Evolutionary conservation across 2,888 invertebrate species (phyloP), one percentile per base, ranked within the genome.

Genomic region (Minunthozetes semirufus): DNA sequence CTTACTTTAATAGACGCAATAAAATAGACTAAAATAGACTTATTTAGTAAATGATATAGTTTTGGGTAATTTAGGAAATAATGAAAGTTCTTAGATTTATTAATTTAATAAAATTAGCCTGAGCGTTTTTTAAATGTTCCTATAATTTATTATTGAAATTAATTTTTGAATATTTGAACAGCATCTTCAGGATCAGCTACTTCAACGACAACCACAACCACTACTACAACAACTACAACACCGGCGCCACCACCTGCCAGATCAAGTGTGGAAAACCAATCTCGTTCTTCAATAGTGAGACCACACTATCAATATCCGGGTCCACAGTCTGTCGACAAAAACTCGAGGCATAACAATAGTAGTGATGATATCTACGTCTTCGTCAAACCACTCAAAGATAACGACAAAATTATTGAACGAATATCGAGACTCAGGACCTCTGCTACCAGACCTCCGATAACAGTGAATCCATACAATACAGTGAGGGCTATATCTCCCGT

Each of bases 301-400:
- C 48, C 70, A 0, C 42, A 42, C 13, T 70, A 48, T 46, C 25
- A 70, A 22, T 48, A 70, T 48, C 22, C 27, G 5, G 13, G 22
- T 6, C n/a, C 38, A 19, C 46, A 70, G 17, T 19, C 9, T 17
- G n/a, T 22, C 2, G 33, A 66, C 38, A 33, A 38, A 11, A 48
- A 46, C 25, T 1, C 3, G 1, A 70, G 38, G 1, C 25, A 46
- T 4, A 13, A 17, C 27, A 46, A 42, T 25, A 46, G 38, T 48
- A 25, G 8, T 25, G 70, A 70, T 17, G 48, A 70, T 48, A 25
- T 70, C 42, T 70, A 70, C 22, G 70, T 70, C 1, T 70, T 70
- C 22, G 70, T 70, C 15, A 70, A 70, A 25, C 70, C 70, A 25
- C 70, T 70, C 22, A 70, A 70, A 70, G 70, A 70, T 25, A 25